Evolutionary conservation across 2,113 vertebrate genomes (phyloP), one percentile per base, ranked within the genome.

Genomic region (Varanus salvator): DNA sequence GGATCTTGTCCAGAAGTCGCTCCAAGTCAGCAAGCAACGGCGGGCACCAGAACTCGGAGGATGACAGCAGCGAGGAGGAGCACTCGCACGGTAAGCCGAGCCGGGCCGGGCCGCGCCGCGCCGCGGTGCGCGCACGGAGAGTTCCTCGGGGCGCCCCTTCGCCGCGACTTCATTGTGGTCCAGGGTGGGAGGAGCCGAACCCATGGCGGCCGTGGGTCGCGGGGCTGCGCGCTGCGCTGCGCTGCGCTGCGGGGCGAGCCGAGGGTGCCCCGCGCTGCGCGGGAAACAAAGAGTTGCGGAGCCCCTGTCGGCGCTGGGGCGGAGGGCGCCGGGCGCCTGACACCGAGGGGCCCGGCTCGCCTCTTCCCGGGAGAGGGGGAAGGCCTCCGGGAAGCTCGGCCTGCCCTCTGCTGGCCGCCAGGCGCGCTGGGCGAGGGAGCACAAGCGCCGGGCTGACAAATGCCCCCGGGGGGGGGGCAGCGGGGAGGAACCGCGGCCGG

Each of bases 1-100:
- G 98, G 92, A 98, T 98, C 95, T 96, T 98, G 93, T 98, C 98
- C 96, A 97, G 98, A 92, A 98, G 98, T 97, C 96, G 98, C 94
- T 97, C 98, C 90, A 98, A 98, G 97, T 98, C 97, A 1, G 97
- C 97, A 87, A 97, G 98, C 94, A 98, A 98, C 29, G 98, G 98
- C 85, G 97, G 92, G 87, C 94, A 92, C 87, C 97, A 97, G 60
- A 96, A 94, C 60, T 97, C 97, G 64, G 97, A 97, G 87, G 97
- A 98, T 87, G 97, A 97, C 96, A 97, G 97, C 91, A 98, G 97
- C 84, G 97, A 97, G 69, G 97, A 98, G 88, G 97, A 98, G 34
- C 96, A 97, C 84, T 91, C 97, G 29, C 97, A 97, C 86, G 97
- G 97, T 98, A 93, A 95, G 94, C 74, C 57, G 29, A 71, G 88